phyloP scores from a whole-genome alignment of 2,797 vertebrate species.

The Lepilemur septentrionalis region DNA sequence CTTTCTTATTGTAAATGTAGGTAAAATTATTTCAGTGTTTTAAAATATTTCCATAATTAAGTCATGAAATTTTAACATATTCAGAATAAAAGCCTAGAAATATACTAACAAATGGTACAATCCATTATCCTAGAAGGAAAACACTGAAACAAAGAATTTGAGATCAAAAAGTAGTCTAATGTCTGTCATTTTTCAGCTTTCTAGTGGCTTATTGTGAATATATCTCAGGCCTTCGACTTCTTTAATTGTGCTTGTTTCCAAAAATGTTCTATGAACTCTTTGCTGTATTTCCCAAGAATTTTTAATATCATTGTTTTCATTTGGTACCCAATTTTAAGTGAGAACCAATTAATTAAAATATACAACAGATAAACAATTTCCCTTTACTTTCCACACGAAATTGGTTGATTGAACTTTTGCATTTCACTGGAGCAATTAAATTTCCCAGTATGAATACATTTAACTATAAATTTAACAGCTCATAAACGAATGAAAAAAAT shows the following conservation, averaged over 20 bases:
- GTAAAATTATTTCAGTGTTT: neutral
- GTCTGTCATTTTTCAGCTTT: neutral
- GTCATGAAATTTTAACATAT: neutral
- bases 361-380: constrained; percentile 20
- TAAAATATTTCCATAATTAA: neutral
- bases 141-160: neutral
- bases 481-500: constrained; percentile 37
- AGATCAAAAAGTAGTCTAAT: neutral
- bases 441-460: constrained; percentile 47
- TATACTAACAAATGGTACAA: neutral
- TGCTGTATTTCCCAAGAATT: neutral
- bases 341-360: constrained; percentile 69
- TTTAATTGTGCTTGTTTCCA: neutral
- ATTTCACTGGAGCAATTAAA: constrained; percentile 58
- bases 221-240: neutral
- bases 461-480: constrained; percentile 46
- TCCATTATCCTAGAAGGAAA: neutral
- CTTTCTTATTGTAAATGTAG: neutral
- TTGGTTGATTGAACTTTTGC: constrained; percentile 61
- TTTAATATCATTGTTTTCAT: constrained; percentile 21
- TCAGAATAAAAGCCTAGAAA: neutral
- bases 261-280: neutral
- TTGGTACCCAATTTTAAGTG: constrained; percentile 11
- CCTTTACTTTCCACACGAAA: constrained; percentile 47
- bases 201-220: neutral